These are phyloP conservation scores for Baccha elongata DNA, from an alignment of 2,888 invertebrate genomes.

Conservation along the genomic window DNA sequence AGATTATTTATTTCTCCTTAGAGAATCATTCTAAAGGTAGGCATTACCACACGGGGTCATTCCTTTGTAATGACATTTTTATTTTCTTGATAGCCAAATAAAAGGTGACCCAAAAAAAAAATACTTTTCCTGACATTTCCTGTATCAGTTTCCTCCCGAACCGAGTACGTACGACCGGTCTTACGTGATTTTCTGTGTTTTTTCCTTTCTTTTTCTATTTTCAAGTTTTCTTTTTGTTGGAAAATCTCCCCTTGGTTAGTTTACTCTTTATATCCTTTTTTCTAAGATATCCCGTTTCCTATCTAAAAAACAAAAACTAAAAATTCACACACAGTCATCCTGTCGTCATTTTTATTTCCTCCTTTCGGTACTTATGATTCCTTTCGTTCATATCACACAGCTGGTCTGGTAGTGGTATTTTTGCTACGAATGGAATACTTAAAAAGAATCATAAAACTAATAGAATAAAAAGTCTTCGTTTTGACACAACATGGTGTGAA, in stretches of 20 bases:
- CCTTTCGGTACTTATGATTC: background rate
- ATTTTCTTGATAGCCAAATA: slow-evolving; percentile 24
- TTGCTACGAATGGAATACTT: slow-evolving; percentile 41
- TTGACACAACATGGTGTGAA: slow-evolving; percentile 12
- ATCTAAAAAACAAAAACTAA: background rate
- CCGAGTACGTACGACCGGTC: slow-evolving; percentile 47
- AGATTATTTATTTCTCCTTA: slow-evolving; percentile 8
- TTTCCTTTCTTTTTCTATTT: slow-evolving; percentile 22
- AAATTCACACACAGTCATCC: slow-evolving; percentile 38
- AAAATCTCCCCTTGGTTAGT: slow-evolving; percentile 22
- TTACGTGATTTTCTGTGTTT: slow-evolving; percentile 57
- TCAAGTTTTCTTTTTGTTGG: slow-evolving; percentile 22
- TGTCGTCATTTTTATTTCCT: slow-evolving; percentile 11
- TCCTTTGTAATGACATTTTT: slow-evolving; percentile 14
- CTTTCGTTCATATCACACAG: slow-evolving; percentile 30
- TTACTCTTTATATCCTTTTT: slow-evolving; percentile 26
- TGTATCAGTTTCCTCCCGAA: slow-evolving; percentile 60
- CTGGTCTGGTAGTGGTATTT: slow-evolving; percentile 54
- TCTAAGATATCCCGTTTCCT: slow-evolving; percentile 45
- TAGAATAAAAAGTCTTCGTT: slow-evolving; percentile 37
- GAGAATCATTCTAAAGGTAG: background rate
- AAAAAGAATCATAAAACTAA: slow-evolving; percentile 11
- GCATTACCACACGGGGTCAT: slow-evolving; percentile 13
- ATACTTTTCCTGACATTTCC: slow-evolving; percentile 49
- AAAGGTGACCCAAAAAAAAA: slow-evolving; percentile 19